Conservation (phyloP, 2,888 invertebrate genomes). For the Amphipyra berbera region DNA sequence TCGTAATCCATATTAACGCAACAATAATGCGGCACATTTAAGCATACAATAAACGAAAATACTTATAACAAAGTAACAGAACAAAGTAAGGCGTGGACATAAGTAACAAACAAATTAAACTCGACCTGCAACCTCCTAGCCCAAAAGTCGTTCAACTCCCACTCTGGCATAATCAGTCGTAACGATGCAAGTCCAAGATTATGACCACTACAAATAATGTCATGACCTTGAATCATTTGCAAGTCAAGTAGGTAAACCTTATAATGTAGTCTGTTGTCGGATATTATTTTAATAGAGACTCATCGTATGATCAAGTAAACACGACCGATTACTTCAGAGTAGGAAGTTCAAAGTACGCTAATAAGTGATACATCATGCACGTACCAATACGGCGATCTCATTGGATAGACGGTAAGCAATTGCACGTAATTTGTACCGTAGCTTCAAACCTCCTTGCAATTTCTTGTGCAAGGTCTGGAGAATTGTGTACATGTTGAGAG, state of each 20-base stretch:
- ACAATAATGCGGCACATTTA: constrained; percentile 1
- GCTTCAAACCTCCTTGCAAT: constrained; percentile 89
- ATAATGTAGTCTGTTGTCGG: background rate
- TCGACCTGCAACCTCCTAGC: constrained; percentile 29
- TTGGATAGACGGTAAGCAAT: constrained; percentile 86
- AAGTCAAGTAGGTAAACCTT: background rate
- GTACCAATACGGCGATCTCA: constrained; percentile 84
- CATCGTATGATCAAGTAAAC: constrained; percentile 23
- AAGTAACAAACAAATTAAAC: constrained; percentile 34
- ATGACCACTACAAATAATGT: background rate
- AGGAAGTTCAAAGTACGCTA: constrained; percentile 43
- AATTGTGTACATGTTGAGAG: constrained; percentile 97
- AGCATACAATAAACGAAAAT: no score
- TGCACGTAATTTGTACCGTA: constrained; percentile 90
- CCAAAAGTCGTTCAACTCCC: constrained; percentile 15
- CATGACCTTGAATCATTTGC: constrained; percentile 5
- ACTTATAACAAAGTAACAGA: no score
- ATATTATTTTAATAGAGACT: constrained; percentile 12
- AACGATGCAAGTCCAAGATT: constrained; percentile 3
- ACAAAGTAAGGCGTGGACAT: constrained; percentile 21
- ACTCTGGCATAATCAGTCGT: constrained; percentile 36
- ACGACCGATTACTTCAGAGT: constrained; percentile 46
- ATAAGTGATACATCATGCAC: constrained; percentile 63
- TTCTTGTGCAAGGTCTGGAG: constrained; percentile 96
- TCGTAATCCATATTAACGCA: background rate